Evolutionary conservation across 2,797 vertebrate genomes (phyloP), one percentile per base, ranked within the genome.

Genomic region (Sebastolobus alascanus): DNA sequence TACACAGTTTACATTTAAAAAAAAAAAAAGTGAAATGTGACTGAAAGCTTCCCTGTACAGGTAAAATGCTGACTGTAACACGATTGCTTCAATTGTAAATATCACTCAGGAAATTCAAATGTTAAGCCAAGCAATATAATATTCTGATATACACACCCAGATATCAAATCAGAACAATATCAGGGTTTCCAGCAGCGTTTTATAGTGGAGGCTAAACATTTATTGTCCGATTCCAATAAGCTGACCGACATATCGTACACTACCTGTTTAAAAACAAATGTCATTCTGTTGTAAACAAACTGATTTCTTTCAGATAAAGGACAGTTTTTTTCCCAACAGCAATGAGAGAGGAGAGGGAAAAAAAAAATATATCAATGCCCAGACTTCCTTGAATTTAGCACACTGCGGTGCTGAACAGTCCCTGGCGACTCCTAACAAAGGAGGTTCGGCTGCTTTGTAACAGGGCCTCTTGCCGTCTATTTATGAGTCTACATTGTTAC

Each of bases 331-430:
- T 35, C 37, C 58, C 52, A 75, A 71, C 67, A 46, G 68, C 56
- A 86, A 73, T 56, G 77, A 73, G 64, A 81, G 73, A 84, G 37
- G 38, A 71, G 65, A 76, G 86, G 80, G 83, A 86, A 85, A 88
- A 87, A 88, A 87, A 84, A 80, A 69, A 79, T 79, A 93, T 94
- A 93, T 93, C 88, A 92, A 92, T 92, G 84, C 83, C 85, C 92
- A 92, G 89, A 95, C 92, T 95, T 95, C 95, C 94, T 95, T 94
- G 91, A 88, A 95, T 96, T 95, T 94, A 95, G 87, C 86, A 60
- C 73, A 84, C 33, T 29, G 86, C 68, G 6, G 40, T 50, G 83
- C 74, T 68, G 65, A 82, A 73, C 83, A 70, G 83, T 89, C 90
- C 83, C 89, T 69, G 81, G 92, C 65, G 83, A 86, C 81, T 65